Evolutionary conservation across 1,140 invertebrate genomes (phyloP).

Genomic region (Cecropterus lyciades): DNA sequence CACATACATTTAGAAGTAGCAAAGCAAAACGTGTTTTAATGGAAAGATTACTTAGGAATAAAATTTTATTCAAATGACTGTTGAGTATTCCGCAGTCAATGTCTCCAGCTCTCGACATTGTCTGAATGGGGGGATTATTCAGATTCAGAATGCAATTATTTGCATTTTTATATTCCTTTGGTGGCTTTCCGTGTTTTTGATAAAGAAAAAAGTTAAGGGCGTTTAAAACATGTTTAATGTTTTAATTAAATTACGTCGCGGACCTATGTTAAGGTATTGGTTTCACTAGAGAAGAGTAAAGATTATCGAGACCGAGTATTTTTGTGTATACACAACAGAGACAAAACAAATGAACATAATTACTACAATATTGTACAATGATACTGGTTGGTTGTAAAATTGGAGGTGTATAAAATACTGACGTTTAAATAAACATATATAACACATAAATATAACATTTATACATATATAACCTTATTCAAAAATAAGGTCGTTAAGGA

Average conservation of each 20-base stretch:
- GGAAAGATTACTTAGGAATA: neutral
- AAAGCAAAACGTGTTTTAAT: neutral
- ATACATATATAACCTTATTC: too few species aligned
- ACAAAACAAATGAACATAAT: too few species aligned
- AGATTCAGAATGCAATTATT: conserved; percentile 35
- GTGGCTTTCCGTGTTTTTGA: conserved; percentile 23
- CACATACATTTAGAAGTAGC: neutral
- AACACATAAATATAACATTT: too few species aligned
- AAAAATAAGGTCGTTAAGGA: too few species aligned
- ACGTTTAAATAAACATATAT: too few species aligned
- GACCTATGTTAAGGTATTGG: neutral
- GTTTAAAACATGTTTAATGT: conserved; percentile 34
- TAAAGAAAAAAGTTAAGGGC: conserved; percentile 25
- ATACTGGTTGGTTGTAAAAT: too few species aligned
- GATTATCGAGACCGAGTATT: neutral
- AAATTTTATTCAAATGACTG: conserved; percentile 17
- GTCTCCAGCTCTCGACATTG: conserved; percentile 21
- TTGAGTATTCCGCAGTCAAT: conserved; percentile 7
- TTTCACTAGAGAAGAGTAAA: neutral
- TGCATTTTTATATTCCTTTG: conserved; percentile 33
- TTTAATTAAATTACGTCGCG: conserved; percentile 28
- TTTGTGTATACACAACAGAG: too few species aligned
- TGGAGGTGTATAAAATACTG: too few species aligned
- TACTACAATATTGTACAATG: too few species aligned
- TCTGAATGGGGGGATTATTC: conserved; percentile 32